Evolutionary conservation across 2,888 invertebrate species (phyloP), one percentile per base, ranked within the genome.

Genomic region (Troides aeacus): DNA sequence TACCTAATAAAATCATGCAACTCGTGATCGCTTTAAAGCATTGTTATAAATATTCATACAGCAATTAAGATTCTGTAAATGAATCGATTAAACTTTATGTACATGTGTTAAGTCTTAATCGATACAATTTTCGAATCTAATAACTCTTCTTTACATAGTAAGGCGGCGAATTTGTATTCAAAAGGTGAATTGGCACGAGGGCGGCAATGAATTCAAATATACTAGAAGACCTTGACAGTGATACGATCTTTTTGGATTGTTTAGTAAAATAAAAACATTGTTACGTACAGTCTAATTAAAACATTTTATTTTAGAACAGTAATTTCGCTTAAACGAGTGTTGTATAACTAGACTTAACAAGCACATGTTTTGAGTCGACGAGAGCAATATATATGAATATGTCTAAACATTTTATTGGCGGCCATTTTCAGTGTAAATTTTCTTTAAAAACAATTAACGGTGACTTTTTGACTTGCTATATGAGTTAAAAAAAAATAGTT

Each of bases 151-250:
- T 79, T 80, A 81, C 79, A 83, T 84, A 80, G 74, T 83, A 80
- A 82, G 79, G 77, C 81, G 81, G 76, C 78, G 75, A 81, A 85
- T 88, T 85, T 84, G 84, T 87, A 88, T 88, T 84, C 88, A 76
- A 82, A 84, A 84, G 80, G 85, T 83, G 83, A 86, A 79, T 83
- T 83, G 82, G 79, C 81, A 78, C 79, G 88, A 85, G 84, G 85
- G 85, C 85, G 83, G 85, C 82, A 83, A 85, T 87, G 87, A 89
- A 89, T 89, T 87, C 83, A 84, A 87, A 88, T 87, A 82, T 84
- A 87, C 83, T 80, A 79, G 86, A 86, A 87, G 87, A 74, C 89
- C 89, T 90, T 89, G 89, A 85, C 86, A 89, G 83, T 88, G 85
- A 85, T 86, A 87, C 85, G 84, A 86, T 84, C 83, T 78, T 81